Conservation (phyloP, 2,888 invertebrate species). For the Drosophila yooni region DNA sequence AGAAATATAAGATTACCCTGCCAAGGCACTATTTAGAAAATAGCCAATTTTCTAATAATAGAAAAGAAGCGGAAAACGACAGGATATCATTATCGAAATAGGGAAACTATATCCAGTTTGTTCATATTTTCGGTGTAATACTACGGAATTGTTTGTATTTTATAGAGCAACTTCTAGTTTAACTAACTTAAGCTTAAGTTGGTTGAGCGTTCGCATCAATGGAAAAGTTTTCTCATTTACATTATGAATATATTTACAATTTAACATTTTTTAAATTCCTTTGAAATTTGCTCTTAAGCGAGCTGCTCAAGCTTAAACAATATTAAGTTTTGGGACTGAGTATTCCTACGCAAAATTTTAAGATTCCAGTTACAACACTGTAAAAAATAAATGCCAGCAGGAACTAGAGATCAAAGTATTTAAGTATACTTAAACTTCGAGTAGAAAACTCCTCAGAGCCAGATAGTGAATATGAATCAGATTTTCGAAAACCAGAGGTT, state of each 20-base stretch:
- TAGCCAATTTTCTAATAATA: neutral
- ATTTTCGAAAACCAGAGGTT: neutral
- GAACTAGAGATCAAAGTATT: neutral
- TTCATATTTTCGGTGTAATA: neutral
- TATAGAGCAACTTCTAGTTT: neutral
- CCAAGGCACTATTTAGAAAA: neutral
- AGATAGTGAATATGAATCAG: neutral
- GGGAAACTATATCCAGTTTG: neutral
- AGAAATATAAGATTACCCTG: neutral
- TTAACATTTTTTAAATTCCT: neutral
- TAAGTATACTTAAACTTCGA: neutral
- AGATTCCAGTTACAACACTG: neutral
- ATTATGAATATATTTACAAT: neutral
- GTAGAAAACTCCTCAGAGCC: neutral
- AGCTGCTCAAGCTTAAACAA: too few species aligned
- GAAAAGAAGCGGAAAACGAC: neutral
- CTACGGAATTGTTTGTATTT: neutral
- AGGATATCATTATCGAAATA: neutral
- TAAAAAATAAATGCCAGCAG: neutral
- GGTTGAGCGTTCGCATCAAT: neutral
- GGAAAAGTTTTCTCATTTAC: neutral
- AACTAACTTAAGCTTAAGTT: neutral
- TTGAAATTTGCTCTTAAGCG: too few species aligned
- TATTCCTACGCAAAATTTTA: neutral
- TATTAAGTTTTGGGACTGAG: fast-evolving